A percentile compares a stretch with the other conserved stretches of the same genome.
Evolutionary conservation across 2,888 invertebrate species (phyloP).

Genomic region (Xestia ashworthii): DNA sequence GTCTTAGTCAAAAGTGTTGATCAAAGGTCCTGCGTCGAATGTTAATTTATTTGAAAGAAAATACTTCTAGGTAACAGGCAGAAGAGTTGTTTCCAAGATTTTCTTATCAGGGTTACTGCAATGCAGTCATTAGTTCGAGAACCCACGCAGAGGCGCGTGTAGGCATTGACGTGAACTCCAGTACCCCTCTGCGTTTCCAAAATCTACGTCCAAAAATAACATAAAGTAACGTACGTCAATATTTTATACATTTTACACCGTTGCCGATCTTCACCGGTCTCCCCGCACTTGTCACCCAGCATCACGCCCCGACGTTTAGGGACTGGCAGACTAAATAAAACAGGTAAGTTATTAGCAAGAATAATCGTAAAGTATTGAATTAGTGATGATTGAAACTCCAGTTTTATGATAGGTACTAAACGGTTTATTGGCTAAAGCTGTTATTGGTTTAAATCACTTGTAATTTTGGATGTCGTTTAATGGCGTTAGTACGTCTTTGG

Average conservation of each 20-base stretch:
- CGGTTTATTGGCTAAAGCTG: slow-evolving; percentile 47
- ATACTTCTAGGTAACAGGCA: not conserved
- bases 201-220: slow-evolving; percentile 79
- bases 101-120: not conserved
- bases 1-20: not conserved
- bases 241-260: slow-evolving; percentile 84
- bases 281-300: slow-evolving; percentile 58
- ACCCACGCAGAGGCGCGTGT: not conserved
- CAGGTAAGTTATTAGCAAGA: slow-evolving; percentile 61
- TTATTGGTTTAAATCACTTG: slow-evolving; percentile 60
- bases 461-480: slow-evolving; percentile 53
- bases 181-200: slow-evolving; percentile 59
- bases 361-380: slow-evolving; percentile 59
- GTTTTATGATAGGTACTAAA: slow-evolving; percentile 61
- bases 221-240: slow-evolving; percentile 75
- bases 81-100: not conserved
- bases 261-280: slow-evolving; percentile 64
- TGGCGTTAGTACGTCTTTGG: slow-evolving; percentile 35
- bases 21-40: not conserved
- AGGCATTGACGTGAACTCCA: slow-evolving; percentile 9
- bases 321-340: slow-evolving; percentile 54
- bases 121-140: not conserved
- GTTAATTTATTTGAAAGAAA: not conserved
- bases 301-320: slow-evolving; percentile 65
- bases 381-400: slow-evolving; percentile 58